Percentiles rank a stretch among this genome's conserved stretches.
These are phyloP conservation scores for Arenaria interpres DNA, from an alignment of 2,113 vertebrate genomes.

Conservation along the genomic window DNA sequence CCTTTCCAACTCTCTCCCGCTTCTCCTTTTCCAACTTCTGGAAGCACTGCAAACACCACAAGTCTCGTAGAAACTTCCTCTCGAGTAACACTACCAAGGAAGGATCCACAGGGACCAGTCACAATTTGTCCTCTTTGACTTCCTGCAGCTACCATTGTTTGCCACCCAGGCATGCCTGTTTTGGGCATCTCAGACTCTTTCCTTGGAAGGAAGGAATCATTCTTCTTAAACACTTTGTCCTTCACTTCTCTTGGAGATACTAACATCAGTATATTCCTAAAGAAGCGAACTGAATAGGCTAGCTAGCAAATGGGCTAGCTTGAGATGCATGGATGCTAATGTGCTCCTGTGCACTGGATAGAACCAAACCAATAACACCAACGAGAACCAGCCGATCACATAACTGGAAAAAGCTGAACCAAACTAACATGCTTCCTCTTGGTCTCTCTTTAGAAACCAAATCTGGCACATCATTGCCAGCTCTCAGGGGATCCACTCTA, in stretches of 20 bases:
- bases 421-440: neutral
- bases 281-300: neutral
- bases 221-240: neutral
- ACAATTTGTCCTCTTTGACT: neutral
- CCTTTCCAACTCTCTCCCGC: neutral
- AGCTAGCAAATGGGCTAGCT: neutral
- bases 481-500: neutral
- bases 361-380: neutral
- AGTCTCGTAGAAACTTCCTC: neutral
- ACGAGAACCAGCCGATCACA: neutral
- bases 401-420: neutral
- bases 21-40: neutral
- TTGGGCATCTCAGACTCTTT: neutral
- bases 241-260: neutral
- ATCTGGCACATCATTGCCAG: neutral
- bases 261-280: neutral
- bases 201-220: neutral
- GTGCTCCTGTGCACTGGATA: neutral
- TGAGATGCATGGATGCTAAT: neutral
- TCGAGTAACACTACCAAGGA: neutral
- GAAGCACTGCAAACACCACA: neutral
- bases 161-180: neutral
- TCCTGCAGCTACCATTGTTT: neutral
- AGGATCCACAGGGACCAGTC: neutral
- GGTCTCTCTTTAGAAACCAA: neutral